A percentile compares a stretch with the other conserved stretches of the same genome.
Evolutionary conservation across 2,797 vertebrate genomes (phyloP).

Genomic region (Meda fulgida): DNA sequence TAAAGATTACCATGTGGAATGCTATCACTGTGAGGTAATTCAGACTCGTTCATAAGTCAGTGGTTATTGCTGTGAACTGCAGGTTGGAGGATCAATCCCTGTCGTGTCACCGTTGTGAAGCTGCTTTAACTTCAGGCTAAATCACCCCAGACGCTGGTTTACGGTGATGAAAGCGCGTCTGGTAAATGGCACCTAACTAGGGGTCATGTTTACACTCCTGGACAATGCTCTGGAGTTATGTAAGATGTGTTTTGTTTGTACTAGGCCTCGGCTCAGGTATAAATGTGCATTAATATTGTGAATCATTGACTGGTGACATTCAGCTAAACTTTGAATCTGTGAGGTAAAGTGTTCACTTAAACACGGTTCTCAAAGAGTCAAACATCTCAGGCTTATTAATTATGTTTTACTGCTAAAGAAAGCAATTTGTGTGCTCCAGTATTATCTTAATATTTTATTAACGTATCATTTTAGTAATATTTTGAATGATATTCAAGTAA

Average conservation of each 20-base stretch:
- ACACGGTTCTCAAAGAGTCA: not conserved
- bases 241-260: conserved; percentile 11
- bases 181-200: not conserved
- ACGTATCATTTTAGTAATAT: not conserved
- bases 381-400: not conserved
- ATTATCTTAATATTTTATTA: not conserved
- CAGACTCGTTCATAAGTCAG: not conserved
- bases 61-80: not conserved
- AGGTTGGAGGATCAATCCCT: not conserved
- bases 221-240: not conserved
- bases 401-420: not conserved
- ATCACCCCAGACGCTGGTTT: not conserved
- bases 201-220: not conserved
- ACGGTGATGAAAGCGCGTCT: not conserved
- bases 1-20: conserved; percentile 98
- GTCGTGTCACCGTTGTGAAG: not conserved
- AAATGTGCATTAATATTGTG: conserved; percentile 10
- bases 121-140: not conserved
- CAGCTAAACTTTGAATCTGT: not conserved
- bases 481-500: not conserved
- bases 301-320: conserved; percentile 22
- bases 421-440: not conserved
- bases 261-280: not conserved
- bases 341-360: not conserved
- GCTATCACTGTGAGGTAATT: conserved; percentile 96